Conservation (phyloP, 2,797 vertebrate genomes). For the Schizopygopsis malacanthus region DNA sequence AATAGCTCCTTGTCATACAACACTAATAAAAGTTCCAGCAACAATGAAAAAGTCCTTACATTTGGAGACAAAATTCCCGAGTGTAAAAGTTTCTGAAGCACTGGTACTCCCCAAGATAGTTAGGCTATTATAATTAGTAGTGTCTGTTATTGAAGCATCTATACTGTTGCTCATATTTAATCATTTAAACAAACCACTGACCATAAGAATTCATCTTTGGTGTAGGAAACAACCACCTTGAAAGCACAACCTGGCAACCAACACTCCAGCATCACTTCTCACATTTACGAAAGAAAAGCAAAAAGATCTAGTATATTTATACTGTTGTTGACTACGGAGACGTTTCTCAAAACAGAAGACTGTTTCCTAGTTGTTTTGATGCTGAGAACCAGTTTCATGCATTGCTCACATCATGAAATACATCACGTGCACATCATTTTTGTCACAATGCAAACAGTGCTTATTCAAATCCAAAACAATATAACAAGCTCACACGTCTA, state of each 20-base stretch:
- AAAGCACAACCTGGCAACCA: neutral
- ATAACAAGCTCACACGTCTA: neutral
- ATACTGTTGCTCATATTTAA: too few relatives aligned
- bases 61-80: neutral
- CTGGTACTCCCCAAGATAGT: neutral
- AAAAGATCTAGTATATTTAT: neutral
- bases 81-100: neutral
- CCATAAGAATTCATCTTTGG: neutral
- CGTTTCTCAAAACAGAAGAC: neutral
- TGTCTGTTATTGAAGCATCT: neutral
- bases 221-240: neutral
- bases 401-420: neutral
- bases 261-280: neutral
- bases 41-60: neutral
- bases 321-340: neutral
- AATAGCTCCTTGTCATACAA: neutral
- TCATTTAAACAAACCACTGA: neutral
- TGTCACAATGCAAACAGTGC: conserved; percentile 7
- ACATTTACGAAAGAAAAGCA: neutral
- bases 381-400: neutral
- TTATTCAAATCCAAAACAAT: conserved; percentile 33
- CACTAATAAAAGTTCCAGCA: neutral
- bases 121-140: neutral
- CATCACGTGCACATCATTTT: neutral
- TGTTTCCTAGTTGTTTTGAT: neutral